Conservation (phyloP, 2,888 invertebrate species). For the Anticlea derivata region DNA sequence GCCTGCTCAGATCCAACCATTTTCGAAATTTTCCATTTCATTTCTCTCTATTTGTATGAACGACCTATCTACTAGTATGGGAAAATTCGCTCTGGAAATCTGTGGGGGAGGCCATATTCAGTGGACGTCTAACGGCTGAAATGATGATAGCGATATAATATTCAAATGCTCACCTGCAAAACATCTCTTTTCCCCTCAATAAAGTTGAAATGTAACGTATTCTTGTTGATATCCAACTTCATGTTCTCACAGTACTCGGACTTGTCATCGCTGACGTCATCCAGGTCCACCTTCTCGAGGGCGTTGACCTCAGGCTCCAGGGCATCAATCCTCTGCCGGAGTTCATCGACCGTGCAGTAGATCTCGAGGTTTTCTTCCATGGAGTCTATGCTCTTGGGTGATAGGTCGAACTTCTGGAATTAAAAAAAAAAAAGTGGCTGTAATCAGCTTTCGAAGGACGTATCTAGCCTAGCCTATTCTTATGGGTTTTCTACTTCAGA, state of each 20-base stretch:
- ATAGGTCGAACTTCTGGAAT: constrained; percentile 76
- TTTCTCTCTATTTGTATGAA: too few species aligned
- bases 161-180: constrained; percentile 67
- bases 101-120: too few species aligned
- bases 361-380: constrained; percentile 85
- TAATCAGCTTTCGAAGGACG: too few species aligned
- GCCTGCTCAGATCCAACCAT: too few species aligned
- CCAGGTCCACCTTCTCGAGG: constrained; percentile 50
- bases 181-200: constrained; percentile 77
- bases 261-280: constrained; percentile 47
- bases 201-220: constrained; percentile 75
- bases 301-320: constrained; percentile 70
- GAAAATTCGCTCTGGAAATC: too few species aligned
- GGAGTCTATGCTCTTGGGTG: constrained; percentile 76
- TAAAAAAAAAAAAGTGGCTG: not conserved
- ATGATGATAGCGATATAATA: too few species aligned
- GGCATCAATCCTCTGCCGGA: constrained; percentile 81
- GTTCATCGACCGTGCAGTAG: constrained; percentile 87
- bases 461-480: too few species aligned
- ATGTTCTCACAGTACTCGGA: constrained; percentile 54
- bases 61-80: too few species aligned
- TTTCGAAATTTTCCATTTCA: too few species aligned
- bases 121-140: too few species aligned
- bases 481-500: too few species aligned
- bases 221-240: constrained; percentile 68